phyloP scores from a whole-genome alignment of 2,888 invertebrate species.

The Leptinotarsa rubiginosa region DNA sequence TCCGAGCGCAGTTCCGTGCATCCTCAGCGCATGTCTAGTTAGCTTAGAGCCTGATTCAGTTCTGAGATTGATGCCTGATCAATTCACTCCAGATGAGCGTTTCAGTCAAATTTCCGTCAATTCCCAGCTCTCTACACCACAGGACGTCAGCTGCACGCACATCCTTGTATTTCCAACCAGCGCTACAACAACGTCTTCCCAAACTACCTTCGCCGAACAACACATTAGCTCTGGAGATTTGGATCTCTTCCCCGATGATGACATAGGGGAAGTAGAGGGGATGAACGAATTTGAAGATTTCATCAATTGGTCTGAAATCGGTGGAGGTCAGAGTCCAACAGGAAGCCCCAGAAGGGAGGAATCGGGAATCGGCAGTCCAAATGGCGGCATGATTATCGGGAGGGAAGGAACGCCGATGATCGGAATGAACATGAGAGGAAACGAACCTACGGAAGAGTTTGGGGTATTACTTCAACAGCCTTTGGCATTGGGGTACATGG shows the following conservation, averaged over 20 bases:
- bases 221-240: conserved; percentile 74
- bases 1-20: conserved; percentile 86
- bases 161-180: conserved; percentile 98
- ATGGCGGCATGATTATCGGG: conserved; percentile 63
- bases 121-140: conserved; percentile 92
- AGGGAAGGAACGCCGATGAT: conserved; percentile 66
- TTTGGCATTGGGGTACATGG: conserved; percentile 95
- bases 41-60: conserved; percentile 73
- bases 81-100: conserved; percentile 94
- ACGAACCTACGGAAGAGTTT: conserved; percentile 70
- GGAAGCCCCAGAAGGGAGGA: conserved; percentile 54
- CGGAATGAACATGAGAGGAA: conserved; percentile 62
- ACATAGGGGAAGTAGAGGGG: conserved; percentile 65
- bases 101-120: conserved; percentile 86
- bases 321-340: conserved; percentile 71
- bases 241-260: conserved; percentile 69
- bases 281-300: conserved; percentile 78
- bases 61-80: conserved; percentile 92
- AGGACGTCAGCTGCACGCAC: conserved; percentile 97
- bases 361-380: conserved; percentile 68
- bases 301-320: conserved; percentile 76
- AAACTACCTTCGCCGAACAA: conserved; percentile 76
- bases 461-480: conserved; percentile 96
- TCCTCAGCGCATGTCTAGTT: conserved; percentile 97
- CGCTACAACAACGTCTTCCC: conserved; percentile 88